Evolutionary conservation across 2,797 vertebrate species (phyloP).

Genomic region (Microctenopoma lineatum): DNA sequence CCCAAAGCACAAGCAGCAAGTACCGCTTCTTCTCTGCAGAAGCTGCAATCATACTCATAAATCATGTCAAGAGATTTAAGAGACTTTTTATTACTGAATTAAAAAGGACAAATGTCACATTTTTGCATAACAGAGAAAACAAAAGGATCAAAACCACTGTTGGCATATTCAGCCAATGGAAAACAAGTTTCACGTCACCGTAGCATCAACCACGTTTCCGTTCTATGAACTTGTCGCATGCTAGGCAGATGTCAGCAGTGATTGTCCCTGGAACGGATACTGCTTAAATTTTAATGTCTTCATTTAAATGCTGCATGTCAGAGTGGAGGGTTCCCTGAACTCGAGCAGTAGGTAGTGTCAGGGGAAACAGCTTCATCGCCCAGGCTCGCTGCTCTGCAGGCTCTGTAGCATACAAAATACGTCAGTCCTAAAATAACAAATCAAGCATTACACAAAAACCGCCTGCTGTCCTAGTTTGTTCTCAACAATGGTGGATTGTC

Average conservation of each 20-base stretch:
- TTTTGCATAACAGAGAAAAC: constrained; percentile 17
- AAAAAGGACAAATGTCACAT: constrained; percentile 18
- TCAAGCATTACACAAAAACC: constrained; percentile 33
- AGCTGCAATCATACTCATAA: not conserved
- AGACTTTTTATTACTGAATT: constrained; percentile 1
- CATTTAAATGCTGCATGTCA: constrained; percentile 78
- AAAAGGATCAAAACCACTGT: constrained; percentile 51
- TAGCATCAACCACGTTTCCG: constrained; percentile 52
- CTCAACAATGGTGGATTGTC: constrained; percentile 44
- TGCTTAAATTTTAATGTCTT: constrained; percentile 76
- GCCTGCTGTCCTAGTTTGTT: constrained; percentile 37
- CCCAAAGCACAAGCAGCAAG: not conserved
- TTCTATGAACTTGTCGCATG: constrained; percentile 63
- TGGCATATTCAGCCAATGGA: constrained; percentile 26
- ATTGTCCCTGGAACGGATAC: constrained; percentile 64
- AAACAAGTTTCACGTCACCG: constrained; percentile 42
- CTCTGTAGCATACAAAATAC: constrained; percentile 64
- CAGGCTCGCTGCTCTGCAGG: constrained; percentile 33
- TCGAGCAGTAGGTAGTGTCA: constrained; percentile 57
- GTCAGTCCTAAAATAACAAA: constrained; percentile 59
- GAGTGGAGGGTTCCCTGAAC: constrained; percentile 64
- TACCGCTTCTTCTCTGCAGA: not conserved
- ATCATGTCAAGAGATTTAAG: constrained; percentile 1
- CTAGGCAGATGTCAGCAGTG: constrained; percentile 56
- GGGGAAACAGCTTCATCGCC: constrained; percentile 51